Evolutionary conservation across 2,888 invertebrate genomes (phyloP).

Genomic region (Gerris lacustris): DNA sequence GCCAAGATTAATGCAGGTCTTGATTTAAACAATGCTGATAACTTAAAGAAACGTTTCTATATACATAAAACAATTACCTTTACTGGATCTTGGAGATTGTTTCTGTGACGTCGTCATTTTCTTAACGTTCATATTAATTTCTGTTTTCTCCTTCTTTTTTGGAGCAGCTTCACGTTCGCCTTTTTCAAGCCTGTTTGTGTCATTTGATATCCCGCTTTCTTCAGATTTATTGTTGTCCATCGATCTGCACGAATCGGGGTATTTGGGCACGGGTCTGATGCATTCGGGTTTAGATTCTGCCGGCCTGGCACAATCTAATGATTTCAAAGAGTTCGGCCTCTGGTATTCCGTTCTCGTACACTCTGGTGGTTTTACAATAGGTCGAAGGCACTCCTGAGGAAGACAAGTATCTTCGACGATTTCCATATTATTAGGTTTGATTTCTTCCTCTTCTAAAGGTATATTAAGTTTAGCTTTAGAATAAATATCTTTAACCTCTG

Average conservation of each 20-base stretch:
- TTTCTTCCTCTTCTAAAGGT: slow-evolving; percentile 21
- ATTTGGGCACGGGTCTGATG: background rate
- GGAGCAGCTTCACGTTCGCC: slow-evolving; percentile 39
- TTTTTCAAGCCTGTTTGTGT: slow-evolving; percentile 33
- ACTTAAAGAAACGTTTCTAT: no score
- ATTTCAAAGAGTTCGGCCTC: background rate
- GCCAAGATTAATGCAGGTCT: no score
- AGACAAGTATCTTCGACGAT: background rate
- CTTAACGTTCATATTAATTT: slow-evolving; percentile 37
- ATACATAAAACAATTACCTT: background rate
- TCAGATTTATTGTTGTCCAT: background rate
- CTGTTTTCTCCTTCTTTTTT: slow-evolving; percentile 45
- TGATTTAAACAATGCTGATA: no score
- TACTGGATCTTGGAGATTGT: background rate
- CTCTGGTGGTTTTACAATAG: background rate
- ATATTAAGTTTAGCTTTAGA: slow-evolving; percentile 29
- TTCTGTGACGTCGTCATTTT: slow-evolving; percentile 27
- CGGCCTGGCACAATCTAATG: background rate
- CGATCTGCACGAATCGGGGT: background rate
- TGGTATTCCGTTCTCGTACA: background rate
- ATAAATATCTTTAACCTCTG: slow-evolving; percentile 28
- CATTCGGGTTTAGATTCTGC: background rate
- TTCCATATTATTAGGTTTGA: background rate
- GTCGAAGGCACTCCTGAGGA: background rate
- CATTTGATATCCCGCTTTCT: background rate